phyloP scores from a whole-genome alignment of 2,113 vertebrate species.

The Catharus bicknelli region DNA sequence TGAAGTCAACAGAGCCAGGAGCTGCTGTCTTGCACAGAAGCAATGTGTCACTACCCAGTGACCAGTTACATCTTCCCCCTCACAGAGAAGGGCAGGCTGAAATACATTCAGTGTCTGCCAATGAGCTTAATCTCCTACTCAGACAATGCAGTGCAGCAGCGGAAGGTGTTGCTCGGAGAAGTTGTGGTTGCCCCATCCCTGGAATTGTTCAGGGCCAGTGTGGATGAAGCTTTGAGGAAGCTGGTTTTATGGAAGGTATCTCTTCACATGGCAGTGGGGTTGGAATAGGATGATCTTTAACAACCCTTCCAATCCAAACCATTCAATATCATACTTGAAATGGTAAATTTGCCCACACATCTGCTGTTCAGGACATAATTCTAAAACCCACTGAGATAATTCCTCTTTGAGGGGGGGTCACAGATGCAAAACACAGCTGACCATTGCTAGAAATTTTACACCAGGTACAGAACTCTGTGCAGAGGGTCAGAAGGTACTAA shows the following conservation, averaged over 20 bases:
- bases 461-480: neutral
- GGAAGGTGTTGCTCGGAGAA: neutral
- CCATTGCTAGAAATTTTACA: neutral
- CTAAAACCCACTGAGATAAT: neutral
- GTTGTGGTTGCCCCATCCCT: neutral
- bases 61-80: neutral
- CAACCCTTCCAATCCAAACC: neutral
- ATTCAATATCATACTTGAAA: neutral
- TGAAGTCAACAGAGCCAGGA: neutral
- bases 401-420: neutral
- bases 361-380: neutral
- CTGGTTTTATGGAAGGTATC: neutral
- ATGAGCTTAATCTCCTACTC: neutral
- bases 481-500: neutral
- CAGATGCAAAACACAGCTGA: neutral
- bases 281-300: neutral
- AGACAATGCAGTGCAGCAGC: neutral
- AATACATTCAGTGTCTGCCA: neutral
- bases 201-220: rapidly evolving
- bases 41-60: neutral
- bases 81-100: neutral
- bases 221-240: neutral
- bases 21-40: neutral
- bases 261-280: neutral
- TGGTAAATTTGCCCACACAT: neutral